A percentile compares a stretch with the other conserved stretches of the same genome.
Conservation (phyloP, 2,113 vertebrate species). For the Nematolebias whitei region DNA sequence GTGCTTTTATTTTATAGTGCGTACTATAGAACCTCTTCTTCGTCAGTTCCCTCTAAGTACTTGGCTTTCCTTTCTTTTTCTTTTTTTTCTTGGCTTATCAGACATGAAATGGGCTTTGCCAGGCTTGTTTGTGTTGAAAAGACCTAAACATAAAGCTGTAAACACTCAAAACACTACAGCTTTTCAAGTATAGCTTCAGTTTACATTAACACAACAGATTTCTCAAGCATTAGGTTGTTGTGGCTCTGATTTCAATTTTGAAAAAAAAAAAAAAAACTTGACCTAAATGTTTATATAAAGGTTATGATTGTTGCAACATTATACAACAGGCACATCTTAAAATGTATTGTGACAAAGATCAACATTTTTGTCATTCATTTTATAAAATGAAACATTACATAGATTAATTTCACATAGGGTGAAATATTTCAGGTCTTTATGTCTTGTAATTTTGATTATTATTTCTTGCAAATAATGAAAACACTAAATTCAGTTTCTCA, state of each 20-base stretch:
- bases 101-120: neutral
- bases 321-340: neutral
- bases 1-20: neutral
- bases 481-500: too few relatives aligned
- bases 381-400: too few relatives aligned
- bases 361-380: too few relatives aligned
- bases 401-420: too few relatives aligned
- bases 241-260: too few relatives aligned
- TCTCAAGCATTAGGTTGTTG: neutral
- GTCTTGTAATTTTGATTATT: too few relatives aligned
- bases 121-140: neutral
- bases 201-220: neutral
- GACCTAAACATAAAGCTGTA: neutral
- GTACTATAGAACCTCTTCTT: neutral
- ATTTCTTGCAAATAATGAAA: too few relatives aligned
- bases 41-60: neutral
- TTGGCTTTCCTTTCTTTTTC: neutral
- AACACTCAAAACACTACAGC: neutral
- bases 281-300: too few relatives aligned
- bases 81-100: neutral
- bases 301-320: neutral
- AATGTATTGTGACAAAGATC: too few relatives aligned
- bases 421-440: too few relatives aligned
- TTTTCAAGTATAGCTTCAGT: neutral
- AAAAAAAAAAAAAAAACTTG: neutral